These are phyloP conservation scores for Onychomys arenicola DNA, from an alignment of 2,797 vertebrate species.

Conservation along the genomic window DNA sequence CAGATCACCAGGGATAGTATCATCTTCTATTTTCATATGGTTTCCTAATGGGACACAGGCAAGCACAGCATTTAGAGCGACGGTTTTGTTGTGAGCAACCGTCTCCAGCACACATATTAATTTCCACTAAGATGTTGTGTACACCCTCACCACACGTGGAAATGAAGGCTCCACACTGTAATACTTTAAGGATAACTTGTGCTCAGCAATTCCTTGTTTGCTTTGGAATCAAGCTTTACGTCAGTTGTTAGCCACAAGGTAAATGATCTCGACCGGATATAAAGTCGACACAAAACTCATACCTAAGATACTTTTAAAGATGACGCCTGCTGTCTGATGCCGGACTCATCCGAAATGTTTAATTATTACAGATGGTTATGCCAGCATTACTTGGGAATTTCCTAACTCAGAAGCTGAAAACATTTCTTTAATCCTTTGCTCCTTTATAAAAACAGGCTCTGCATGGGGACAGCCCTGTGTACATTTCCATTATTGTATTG, in stretches of 20 bases:
- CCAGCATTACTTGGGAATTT: constrained; percentile 40
- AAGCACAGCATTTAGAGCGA: constrained; percentile 33
- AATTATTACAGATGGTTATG: constrained; percentile 26
- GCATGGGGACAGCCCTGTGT: not conserved
- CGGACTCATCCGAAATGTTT: not conserved
- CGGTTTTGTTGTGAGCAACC: constrained; percentile 19
- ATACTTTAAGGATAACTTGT: constrained; percentile 1
- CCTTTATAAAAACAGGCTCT: constrained; percentile 72
- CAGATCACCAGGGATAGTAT: not conserved
- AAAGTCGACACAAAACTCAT: constrained; percentile 38
- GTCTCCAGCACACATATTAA: not conserved
- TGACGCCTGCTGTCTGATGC: not conserved
- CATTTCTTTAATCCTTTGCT: constrained; percentile 65
- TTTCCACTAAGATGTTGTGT: not conserved
- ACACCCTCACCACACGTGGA: not conserved
- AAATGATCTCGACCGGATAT: constrained; percentile 6
- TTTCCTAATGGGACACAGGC: constrained; percentile 1
- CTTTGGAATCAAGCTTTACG: constrained; percentile 20
- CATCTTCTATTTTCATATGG: constrained; percentile 53
- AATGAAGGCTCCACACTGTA: not conserved
- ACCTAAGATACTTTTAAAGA: constrained; percentile 49
- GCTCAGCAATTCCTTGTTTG: constrained; percentile 34
- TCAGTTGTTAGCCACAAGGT: constrained; percentile 23
- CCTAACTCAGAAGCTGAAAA: constrained; percentile 39
- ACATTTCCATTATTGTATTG: constrained; percentile 64